Conservation (phyloP, 2,888 invertebrate species). For the Cheilosia pagana region DNA sequence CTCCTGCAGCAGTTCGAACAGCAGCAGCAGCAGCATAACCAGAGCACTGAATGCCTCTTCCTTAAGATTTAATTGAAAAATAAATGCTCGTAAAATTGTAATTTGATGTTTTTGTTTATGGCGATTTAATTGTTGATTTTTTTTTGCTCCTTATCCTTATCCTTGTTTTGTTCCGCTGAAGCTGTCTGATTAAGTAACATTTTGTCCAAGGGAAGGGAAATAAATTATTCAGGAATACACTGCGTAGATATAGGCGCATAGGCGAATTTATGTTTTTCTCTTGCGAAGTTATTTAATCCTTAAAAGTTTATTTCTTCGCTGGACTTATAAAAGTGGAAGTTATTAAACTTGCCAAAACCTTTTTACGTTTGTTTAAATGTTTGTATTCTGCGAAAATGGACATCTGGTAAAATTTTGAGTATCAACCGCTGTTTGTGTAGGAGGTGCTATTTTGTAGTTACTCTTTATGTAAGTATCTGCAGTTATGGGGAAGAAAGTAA, state of each 20-base stretch:
- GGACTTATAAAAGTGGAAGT: slow-evolving; percentile 42
- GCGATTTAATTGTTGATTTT: slow-evolving; percentile 70
- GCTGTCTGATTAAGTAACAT: slow-evolving; percentile 67
- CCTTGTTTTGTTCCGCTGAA: slow-evolving; percentile 42
- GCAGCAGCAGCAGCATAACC: background rate
- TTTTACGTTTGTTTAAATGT: slow-evolving; percentile 37
- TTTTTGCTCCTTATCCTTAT: slow-evolving; percentile 47
- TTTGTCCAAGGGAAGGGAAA: slow-evolving; percentile 51
- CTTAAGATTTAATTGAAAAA: slow-evolving; percentile 69
- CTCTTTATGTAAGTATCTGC: background rate
- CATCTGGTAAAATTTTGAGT: background rate
- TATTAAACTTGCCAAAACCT: slow-evolving; percentile 29
- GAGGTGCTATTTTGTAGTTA: slow-evolving; percentile 9
- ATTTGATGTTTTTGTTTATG: slow-evolving; percentile 71
- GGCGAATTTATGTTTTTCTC: slow-evolving; percentile 32
- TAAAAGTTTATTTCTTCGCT: slow-evolving; percentile 50
- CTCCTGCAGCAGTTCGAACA: slow-evolving; percentile 25
- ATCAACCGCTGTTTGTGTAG: slow-evolving; percentile 7
- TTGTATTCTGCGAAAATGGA: slow-evolving; percentile 11
- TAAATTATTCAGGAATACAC: slow-evolving; percentile 52
- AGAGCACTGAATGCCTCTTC: slow-evolving; percentile 16
- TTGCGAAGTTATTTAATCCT: slow-evolving; percentile 48
- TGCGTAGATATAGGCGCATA: slow-evolving; percentile 13
- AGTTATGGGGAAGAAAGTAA: background rate
- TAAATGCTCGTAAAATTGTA: slow-evolving; percentile 72